Conservation (phyloP, 2,888 invertebrate genomes). For the Pseudolycoriella hygida region DNA sequence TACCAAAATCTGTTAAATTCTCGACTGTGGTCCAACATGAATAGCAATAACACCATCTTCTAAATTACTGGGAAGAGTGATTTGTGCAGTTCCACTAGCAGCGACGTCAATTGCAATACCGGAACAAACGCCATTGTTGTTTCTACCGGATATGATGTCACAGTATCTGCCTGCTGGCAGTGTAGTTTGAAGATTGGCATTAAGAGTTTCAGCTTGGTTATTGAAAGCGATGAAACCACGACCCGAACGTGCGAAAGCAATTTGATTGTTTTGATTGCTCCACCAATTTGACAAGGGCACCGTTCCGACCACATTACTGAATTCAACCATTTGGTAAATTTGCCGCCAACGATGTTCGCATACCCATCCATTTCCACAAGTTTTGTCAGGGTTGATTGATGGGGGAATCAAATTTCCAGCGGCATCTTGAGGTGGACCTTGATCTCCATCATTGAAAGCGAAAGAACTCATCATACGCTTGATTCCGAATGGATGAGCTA, state of each 20-base stretch:
- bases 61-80: constrained; percentile 33
- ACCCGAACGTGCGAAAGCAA: constrained; percentile 64
- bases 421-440: constrained; percentile 46
- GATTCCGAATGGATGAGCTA: constrained; percentile 68
- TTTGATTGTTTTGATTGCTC: constrained; percentile 65
- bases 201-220: constrained; percentile 40
- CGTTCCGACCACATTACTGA: constrained; percentile 47
- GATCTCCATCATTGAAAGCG: constrained; percentile 41
- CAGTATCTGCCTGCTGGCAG: constrained; percentile 66
- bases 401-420: constrained; percentile 48
- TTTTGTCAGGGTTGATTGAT: constrained; percentile 40
- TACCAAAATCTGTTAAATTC: no score
- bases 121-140: constrained; percentile 38
- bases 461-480: constrained; percentile 78
- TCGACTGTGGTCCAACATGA: constrained; percentile 22
- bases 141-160: constrained; percentile 63
- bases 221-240: constrained; percentile 64
- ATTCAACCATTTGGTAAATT: constrained; percentile 61
- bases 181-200: constrained; percentile 38
- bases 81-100: constrained; percentile 36
- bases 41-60: constrained; percentile 43
- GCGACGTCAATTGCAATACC: constrained; percentile 45
- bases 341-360: constrained; percentile 77
- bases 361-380: constrained; percentile 57
- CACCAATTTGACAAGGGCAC: constrained; percentile 52